Base-by-base conservation (phyloP, 2,797 vertebrate genomes). In the Lithobates sylvaticus region DNA sequence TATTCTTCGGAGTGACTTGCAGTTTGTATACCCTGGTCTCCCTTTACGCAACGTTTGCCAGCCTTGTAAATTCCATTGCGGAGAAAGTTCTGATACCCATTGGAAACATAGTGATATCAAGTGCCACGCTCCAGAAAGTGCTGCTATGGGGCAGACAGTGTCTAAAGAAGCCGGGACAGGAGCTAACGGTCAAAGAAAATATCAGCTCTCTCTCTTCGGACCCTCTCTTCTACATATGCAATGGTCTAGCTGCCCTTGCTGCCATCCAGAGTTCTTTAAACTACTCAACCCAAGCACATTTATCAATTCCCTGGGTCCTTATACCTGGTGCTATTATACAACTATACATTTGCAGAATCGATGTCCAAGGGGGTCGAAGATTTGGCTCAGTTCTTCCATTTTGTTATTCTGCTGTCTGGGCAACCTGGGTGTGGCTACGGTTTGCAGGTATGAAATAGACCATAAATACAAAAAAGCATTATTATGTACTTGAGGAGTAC, bases 41-140 rank as follows among this genome's bases (percentile, higher is more conserved):
- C 0, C 86, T 97, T 36, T 98, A 97, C 0, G 91, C 95, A 78
- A 93, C 95, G 36, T 97, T 97, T 74, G 89, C 96, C 39, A 95
- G 95, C 70, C 95, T 97, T 12, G 90, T 97, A 88, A 98, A 98
- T 93, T 95, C 94, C 74, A 96, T 97, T 1, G 97, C 95, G 15
- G 96, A 98, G 91, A 97, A 97, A 90, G 89, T 90, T 6, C 90
- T 98, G 27, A 94, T 98, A 82, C 96, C 95, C 0, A 88, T 96
- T 2, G 97, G 97, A 3, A 70, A 88, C 21, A 95, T 95, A 84
- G 92, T 94, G 0, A 23, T 97, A 78, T 92, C 95, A 86, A 92
- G 91, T n/a, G 90, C 93, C 0, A 83, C 82, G 29, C 90, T 97
- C 42, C 93, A 92, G 68, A 85, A 87, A 15, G 0, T 1, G 0